Evolutionary conservation across 2,113 vertebrate genomes (phyloP).

Genomic region (Urocolius indicus): DNA sequence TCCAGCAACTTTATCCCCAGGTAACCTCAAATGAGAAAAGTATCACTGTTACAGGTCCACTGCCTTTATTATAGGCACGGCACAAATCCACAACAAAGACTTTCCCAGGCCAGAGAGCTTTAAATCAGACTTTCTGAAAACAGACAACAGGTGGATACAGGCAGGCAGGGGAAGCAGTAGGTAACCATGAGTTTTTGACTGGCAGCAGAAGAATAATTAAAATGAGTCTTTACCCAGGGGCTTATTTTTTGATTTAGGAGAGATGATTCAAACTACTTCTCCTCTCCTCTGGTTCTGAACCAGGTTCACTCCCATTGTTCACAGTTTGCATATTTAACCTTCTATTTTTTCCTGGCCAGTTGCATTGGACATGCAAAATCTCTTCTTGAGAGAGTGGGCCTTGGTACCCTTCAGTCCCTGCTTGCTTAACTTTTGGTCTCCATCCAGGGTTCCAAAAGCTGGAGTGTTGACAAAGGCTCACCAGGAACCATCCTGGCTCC

Average conservation of each 20-base stretch:
- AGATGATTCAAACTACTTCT: slow-evolving; percentile 23
- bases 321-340: background rate
- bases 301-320: background rate
- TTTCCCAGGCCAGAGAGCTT: slow-evolving; percentile 66
- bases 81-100: slow-evolving; percentile 69
- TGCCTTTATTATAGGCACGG: slow-evolving; percentile 51
- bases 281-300: slow-evolving; percentile 12
- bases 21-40: slow-evolving; percentile 70
- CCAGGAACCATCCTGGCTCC: background rate
- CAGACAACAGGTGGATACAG: slow-evolving; percentile 67
- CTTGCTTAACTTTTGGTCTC: background rate
- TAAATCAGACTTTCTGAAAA: slow-evolving; percentile 47
- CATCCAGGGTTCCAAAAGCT: background rate
- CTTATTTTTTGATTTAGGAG: slow-evolving; percentile 14
- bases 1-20: slow-evolving; percentile 65
- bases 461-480: background rate
- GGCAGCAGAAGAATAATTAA: slow-evolving; percentile 47
- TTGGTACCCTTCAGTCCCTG: background rate
- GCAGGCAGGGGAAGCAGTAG: slow-evolving; percentile 38
- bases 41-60: slow-evolving; percentile 55
- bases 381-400: background rate
- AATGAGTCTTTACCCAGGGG: slow-evolving; percentile 34
- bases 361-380: background rate
- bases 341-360: background rate
- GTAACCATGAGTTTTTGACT: slow-evolving; percentile 47